Evolutionary conservation across 2,113 vertebrate genomes (phyloP).

Genomic region (Strigops habroptila): DNA sequence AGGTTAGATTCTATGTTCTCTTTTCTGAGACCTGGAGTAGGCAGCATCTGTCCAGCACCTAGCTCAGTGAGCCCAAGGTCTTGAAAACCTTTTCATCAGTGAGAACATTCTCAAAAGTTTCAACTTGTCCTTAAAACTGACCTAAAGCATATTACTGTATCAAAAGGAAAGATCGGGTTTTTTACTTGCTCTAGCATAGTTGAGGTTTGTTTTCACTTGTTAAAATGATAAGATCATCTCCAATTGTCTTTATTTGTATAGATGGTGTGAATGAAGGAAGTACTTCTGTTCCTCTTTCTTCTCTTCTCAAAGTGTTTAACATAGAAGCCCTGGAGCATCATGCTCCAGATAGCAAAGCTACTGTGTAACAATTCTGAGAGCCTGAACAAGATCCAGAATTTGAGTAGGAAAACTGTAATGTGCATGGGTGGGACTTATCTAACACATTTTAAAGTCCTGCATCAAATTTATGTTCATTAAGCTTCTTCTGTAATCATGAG

Average conservation of each 20-base stretch:
- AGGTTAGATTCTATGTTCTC: background rate
- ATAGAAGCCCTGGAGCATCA: background rate
- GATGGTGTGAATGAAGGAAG: background rate
- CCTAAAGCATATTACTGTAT: background rate
- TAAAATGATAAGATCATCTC: constrained; percentile 27
- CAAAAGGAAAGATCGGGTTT: background rate
- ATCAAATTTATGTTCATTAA: background rate
- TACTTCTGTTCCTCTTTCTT: constrained; percentile 9
- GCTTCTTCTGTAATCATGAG: background rate
- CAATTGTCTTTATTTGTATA: constrained; percentile 15
- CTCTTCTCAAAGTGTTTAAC: constrained; percentile 3
- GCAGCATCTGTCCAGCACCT: fast-evolving
- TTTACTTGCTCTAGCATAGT: background rate
- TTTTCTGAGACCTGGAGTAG: background rate
- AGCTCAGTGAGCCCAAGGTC: background rate
- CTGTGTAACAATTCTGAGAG: background rate
- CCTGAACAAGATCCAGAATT: background rate
- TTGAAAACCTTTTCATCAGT: background rate
- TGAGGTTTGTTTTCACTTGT: constrained; percentile 31
- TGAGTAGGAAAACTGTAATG: background rate
- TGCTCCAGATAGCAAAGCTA: background rate
- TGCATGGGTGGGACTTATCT: background rate
- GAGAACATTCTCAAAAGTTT: background rate
- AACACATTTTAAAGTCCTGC: background rate
- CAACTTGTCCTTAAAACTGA: background rate